Base-by-base conservation (phyloP, 2,888 invertebrate species). In the Caenorhabditis sp. region DNA sequence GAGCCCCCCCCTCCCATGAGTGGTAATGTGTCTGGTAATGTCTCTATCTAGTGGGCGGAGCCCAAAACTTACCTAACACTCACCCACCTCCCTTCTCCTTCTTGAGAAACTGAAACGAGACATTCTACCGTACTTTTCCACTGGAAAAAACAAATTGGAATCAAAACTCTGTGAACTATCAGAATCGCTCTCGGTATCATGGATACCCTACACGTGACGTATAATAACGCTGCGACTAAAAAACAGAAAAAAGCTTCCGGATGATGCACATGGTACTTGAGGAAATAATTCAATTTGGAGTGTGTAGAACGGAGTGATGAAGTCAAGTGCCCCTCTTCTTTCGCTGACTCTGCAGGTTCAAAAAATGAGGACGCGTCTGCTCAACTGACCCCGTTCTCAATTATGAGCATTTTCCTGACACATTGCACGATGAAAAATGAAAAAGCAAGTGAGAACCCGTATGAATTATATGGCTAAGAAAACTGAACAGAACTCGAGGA, bases 241-340 rank as follows among this genome's bases (percentile, higher is more conserved):
- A 54, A 26, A 54, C 54, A 54, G 24, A 54, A 59, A 26, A 24
- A 58, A 54, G 58, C 24, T 26, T 66, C 28, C 44, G 19, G 47
- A 66, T 66, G 54, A 54, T 58, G 58, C 56, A 24, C 28, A 24
- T 31, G 80, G 61, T 73, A 73, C 73, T 80, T 54, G 68, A 66
- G 56, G 47, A 56, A 63, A 76, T 70, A 64, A 64, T 76, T 47
- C 75, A 70, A 75, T 75, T 74, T 49, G 35, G 28, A 51, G 54
- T 47, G 56, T 38, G 28, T 70, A 64, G 75, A 81, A 66, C 80
- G 66, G 47, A 80, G 64, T 80, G 79, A 47, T 47, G 47, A 47
- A 47, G 47, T 66, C 64, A 79, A 79, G 79, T 79, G 49, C 69
- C 77, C 19, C 38, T 41, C 14, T 5, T 22, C 54, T 14, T 8